Evolutionary conservation across 1,140 invertebrate genomes (phyloP).

Genomic region (Protaetia brevitarsis): DNA sequence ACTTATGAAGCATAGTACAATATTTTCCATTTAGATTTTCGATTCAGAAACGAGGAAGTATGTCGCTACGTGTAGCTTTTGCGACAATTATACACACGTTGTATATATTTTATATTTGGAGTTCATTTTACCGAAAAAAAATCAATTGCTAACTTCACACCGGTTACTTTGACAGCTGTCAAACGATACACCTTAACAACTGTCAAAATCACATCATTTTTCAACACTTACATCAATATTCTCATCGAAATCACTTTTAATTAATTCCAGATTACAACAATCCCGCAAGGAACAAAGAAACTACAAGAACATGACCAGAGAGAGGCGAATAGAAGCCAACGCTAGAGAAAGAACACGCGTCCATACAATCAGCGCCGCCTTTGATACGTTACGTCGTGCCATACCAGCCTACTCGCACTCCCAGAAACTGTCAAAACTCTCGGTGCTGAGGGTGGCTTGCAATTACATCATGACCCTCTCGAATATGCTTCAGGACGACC

Average conservation of each 20-base stretch:
- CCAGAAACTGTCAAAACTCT: conserved; percentile 89
- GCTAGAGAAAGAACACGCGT: conserved; percentile 87
- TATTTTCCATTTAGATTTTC: no score
- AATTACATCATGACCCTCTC: conserved; percentile 85
- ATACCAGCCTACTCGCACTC: conserved; percentile 90
- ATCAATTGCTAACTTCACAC: no score
- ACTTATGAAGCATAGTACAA: no score
- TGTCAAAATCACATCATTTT: no score
- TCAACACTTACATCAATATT: neutral
- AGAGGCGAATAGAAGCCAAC: conserved; percentile 89
- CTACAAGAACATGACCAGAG: conserved; percentile 93
- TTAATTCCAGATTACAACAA: conserved; percentile 22
- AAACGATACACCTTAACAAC: no score
- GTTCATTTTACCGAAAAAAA: no score
- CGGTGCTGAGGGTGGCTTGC: conserved; percentile 86
- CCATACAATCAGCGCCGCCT: conserved; percentile 92
- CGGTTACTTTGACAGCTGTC: no score
- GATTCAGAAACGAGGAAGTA: no score
- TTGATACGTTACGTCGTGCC: conserved; percentile 79
- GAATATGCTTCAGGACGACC: conserved; percentile 57
- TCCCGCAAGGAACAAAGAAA: conserved; percentile 70
- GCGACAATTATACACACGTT: no score
- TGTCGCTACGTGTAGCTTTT: no score
- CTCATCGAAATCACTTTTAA: neutral
- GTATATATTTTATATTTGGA: no score